phyloP scores from a whole-genome alignment of 2,888 invertebrate species.

The Tolmerus cingulatus region DNA sequence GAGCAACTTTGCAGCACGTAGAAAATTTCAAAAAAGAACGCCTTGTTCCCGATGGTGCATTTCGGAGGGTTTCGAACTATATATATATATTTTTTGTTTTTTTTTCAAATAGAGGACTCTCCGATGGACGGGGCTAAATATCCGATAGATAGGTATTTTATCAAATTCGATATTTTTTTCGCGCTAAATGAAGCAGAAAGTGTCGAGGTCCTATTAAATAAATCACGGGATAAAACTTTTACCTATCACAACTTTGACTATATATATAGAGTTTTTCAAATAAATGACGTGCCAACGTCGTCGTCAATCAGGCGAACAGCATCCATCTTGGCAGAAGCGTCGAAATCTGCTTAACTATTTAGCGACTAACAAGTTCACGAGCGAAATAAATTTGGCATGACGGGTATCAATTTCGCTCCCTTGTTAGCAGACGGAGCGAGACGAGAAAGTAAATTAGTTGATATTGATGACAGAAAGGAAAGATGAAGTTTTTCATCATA shows the following conservation, averaged over 20 bases:
- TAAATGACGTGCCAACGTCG: background rate
- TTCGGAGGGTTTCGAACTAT: background rate
- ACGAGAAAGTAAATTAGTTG: conserved; percentile 30
- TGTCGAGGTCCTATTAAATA: background rate
- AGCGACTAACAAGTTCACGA: conserved; percentile 7
- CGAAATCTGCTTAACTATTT: conserved; percentile 28
- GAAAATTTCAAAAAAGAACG: background rate
- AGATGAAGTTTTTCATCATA: conserved; percentile 15
- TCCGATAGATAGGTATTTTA: background rate
- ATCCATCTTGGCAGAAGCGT: background rate
- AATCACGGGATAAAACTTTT: background rate
- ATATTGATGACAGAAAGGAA: conserved; percentile 16
- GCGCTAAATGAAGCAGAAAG: background rate
- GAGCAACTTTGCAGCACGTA: background rate
- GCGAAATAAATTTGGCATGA: conserved; percentile 11
- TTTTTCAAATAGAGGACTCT: background rate
- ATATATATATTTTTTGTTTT: background rate
- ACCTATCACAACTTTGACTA: background rate
- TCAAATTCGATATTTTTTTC: background rate
- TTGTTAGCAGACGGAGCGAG: conserved; percentile 11
- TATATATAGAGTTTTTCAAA: background rate
- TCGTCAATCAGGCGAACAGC: background rate
- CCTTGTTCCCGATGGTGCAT: background rate
- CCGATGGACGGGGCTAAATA: background rate
- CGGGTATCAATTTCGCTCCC: conserved; percentile 24